These are phyloP conservation scores for Dynastes maya DNA, from an alignment of 2,888 invertebrate genomes.

Conservation along the genomic window DNA sequence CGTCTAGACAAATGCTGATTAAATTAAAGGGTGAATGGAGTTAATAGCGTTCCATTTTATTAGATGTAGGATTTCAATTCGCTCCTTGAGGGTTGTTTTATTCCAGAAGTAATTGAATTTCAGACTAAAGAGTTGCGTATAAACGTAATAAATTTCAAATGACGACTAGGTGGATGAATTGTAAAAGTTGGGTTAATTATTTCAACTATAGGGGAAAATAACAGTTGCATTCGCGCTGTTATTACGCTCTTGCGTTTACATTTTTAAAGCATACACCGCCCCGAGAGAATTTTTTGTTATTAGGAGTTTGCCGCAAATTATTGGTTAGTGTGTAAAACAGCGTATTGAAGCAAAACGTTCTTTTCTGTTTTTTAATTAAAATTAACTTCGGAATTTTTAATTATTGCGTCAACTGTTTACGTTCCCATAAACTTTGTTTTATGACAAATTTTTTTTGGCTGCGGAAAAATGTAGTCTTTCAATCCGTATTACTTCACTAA, in stretches of 20 bases:
- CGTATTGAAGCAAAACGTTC: not conserved
- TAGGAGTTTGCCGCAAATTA: conserved; percentile 30
- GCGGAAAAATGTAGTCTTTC: not conserved
- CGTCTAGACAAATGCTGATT: conserved; percentile 14
- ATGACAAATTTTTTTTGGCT: not conserved
- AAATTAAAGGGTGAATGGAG: not conserved
- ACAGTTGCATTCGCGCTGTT: not conserved
- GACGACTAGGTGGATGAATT: not conserved
- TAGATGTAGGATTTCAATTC: conserved; percentile 22
- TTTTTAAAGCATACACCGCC: conserved; percentile 16
- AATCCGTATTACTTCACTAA: not conserved
- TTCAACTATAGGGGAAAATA: conserved; percentile 16
- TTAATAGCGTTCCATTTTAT: conserved; percentile 15
- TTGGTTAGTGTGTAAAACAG: not conserved
- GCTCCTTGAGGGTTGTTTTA: conserved; percentile 2
- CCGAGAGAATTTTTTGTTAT: conserved; percentile 4
- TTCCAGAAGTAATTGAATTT: conserved; percentile 27
- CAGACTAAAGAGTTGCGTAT: not conserved
- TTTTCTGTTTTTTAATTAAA: conserved; percentile 30
- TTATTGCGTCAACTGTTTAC: conserved; percentile 23
- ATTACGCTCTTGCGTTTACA: not conserved
- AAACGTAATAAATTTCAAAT: conserved; percentile 28
- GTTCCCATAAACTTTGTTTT: not conserved
- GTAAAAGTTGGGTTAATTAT: conserved; percentile 34
- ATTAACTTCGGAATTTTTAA: conserved; percentile 26